Conservation (phyloP, 2,797 vertebrate genomes). For the Chelonia mydas region DNA sequence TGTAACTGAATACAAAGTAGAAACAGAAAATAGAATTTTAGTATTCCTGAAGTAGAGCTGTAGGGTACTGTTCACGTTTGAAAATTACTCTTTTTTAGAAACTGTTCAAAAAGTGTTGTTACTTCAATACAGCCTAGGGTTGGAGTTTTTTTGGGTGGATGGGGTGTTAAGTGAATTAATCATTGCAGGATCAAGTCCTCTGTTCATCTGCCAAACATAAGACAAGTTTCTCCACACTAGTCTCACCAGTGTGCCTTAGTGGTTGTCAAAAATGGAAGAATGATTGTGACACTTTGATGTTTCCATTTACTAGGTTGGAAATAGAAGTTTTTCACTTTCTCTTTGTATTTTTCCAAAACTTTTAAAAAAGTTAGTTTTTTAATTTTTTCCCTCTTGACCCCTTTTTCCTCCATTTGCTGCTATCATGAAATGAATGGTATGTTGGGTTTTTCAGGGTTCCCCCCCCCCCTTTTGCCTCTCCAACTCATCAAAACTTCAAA, state of each 20-base stretch:
- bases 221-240: not conserved
- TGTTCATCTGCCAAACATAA: not conserved
- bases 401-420: not conserved
- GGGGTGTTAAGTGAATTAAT: not conserved
- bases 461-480: not conserved
- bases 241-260: not conserved
- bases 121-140: not conserved
- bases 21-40: not conserved
- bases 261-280: not conserved
- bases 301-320: not conserved
- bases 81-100: not conserved
- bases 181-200: not conserved
- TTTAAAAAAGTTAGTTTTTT: not conserved
- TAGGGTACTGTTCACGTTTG: fast-evolving
- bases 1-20: not conserved
- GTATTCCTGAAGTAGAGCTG: not conserved
- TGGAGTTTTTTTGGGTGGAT: not conserved
- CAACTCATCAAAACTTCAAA: not conserved
- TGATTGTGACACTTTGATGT: not conserved
- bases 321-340: not conserved
- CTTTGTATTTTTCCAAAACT: not conserved
- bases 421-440: not conserved
- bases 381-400: not conserved
- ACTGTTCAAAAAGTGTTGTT: not conserved
- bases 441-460: fast-evolving